A percentile compares a stretch with the other conserved stretches of the same genome.
Evolutionary conservation across 2,888 invertebrate genomes (phyloP).

Genomic region (Cremastobaeus sp.): DNA sequence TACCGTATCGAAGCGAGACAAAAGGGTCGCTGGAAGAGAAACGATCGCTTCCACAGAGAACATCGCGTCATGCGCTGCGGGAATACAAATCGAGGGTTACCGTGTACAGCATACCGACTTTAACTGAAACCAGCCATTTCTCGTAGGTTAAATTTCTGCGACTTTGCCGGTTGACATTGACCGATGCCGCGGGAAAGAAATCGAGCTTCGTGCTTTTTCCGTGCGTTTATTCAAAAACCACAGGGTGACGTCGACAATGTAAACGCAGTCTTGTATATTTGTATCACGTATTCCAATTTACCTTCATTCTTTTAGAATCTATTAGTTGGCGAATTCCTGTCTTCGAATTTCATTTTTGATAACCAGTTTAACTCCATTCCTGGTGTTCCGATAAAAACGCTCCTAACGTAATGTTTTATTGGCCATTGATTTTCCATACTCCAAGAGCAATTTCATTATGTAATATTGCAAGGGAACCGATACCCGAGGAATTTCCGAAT

Average conservation of each 20-base stretch:
- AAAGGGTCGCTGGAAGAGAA: conserved; percentile 65
- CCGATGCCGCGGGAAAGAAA: conserved; percentile 73
- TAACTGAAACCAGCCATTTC: conserved; percentile 65
- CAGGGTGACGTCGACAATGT: conserved; percentile 26
- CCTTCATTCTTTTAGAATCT: conserved; percentile 10
- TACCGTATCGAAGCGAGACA: conserved; percentile 65
- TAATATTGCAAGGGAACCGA: too few relatives aligned
- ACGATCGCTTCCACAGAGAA: conserved; percentile 68
- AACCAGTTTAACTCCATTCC: too few relatives aligned
- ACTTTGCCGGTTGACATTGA: conserved; percentile 72
- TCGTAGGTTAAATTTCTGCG: conserved; percentile 75
- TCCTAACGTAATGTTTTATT: too few relatives aligned
- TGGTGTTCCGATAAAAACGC: too few relatives aligned
- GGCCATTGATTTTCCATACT: too few relatives aligned
- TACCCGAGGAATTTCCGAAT: too few relatives aligned
- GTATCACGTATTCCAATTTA: conserved; percentile 32
- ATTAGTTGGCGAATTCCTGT: not conserved
- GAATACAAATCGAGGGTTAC: conserved; percentile 74
- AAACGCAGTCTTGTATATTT: conserved; percentile 27
- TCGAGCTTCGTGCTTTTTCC: conserved; percentile 65
- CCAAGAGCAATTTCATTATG: too few relatives aligned
- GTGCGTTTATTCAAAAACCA: conserved; percentile 39
- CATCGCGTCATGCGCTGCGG: conserved; percentile 67
- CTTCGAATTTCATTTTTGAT: not conserved
- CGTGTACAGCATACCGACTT: conserved; percentile 64